Evolutionary conservation across 2,888 invertebrate species (phyloP), one percentile per base, ranked within the genome.

Genomic region (Dicyrtoma fusca): DNA sequence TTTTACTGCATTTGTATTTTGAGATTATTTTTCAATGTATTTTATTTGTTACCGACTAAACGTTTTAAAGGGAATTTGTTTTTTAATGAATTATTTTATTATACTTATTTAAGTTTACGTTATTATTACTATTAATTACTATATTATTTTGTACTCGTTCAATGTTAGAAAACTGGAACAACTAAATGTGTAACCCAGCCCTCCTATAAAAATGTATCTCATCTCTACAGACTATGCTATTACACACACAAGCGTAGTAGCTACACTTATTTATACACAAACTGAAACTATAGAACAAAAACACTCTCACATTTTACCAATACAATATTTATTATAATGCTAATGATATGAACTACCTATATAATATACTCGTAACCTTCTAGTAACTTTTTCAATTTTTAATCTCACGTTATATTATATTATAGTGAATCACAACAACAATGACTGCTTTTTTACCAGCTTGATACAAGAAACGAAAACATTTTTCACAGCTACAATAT

Each of bases 11-110:
- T 68, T 68, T 68, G n/a, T 57, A 42, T 42, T 34, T 45, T 42
- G 45, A 68, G 68, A 68, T 57, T 66, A 66, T 66, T 66, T 66
- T 66, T 66, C 66, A 53, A 25, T 53, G 53, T 42, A 21, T 66
- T 42, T 66, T 66, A 66, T 53, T 64, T 64, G 64, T 64, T 64
- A 64, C 64, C 64, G 47, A 14, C 64, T n/a, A n/a, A n/a, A 61
- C 2, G 17, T n/a, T n/a, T 34, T 61, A 25, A 25, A 19, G 42
- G 34, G 64, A n/a, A 64, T 25, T 57, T 64, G 64, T 49, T 25
- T 49, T 34, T 51, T 66, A 66, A 34, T 66, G 34, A 42, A 19
- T 34, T 66, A 25, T 17, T 42, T 66, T 25, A 49, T n/a, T 26
- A 47, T 51, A 23, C 4, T 66, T 66, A n/a, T n/a, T n/a, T n/a